A percentile compares a stretch with the other conserved stretches of the same genome.
phyloP scores from a whole-genome alignment of 1,140 invertebrate genomes.

The Anastrepha obliqua region DNA sequence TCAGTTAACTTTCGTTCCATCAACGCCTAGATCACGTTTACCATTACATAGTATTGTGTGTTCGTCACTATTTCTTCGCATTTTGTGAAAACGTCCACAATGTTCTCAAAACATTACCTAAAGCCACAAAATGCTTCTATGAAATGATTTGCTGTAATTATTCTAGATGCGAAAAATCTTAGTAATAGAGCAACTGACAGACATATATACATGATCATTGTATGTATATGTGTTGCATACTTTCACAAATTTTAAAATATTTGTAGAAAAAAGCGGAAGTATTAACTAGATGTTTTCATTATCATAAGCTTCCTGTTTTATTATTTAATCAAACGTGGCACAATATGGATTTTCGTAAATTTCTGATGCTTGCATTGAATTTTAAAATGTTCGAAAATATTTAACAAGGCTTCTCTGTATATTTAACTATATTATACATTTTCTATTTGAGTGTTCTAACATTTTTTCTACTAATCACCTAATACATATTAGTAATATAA shows the following conservation, averaged over 20 bases:
- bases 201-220: neutral
- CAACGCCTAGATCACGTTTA: neutral
- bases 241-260: neutral
- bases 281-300: neutral
- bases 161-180: neutral
- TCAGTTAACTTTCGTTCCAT: neutral
- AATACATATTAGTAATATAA: neutral
- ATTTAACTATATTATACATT: constrained; percentile 27
- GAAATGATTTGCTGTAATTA: neutral
- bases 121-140: neutral
- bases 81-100: no score
- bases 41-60: no score
- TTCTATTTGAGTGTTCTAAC: constrained; percentile 19
- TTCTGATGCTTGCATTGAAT: constrained; percentile 34
- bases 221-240: neutral
- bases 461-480: neutral
- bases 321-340: constrained; percentile 15
- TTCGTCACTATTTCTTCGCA: no score
- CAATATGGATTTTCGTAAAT: neutral
- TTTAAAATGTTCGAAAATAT: neutral
- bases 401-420: neutral
- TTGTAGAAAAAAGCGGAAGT: neutral
- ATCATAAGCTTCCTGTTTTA: constrained; percentile 1
- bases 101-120: neutral
- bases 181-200: neutral